These are phyloP conservation scores for Tichodroma muraria DNA, from an alignment of 2,113 vertebrate species.

Conservation along the genomic window DNA sequence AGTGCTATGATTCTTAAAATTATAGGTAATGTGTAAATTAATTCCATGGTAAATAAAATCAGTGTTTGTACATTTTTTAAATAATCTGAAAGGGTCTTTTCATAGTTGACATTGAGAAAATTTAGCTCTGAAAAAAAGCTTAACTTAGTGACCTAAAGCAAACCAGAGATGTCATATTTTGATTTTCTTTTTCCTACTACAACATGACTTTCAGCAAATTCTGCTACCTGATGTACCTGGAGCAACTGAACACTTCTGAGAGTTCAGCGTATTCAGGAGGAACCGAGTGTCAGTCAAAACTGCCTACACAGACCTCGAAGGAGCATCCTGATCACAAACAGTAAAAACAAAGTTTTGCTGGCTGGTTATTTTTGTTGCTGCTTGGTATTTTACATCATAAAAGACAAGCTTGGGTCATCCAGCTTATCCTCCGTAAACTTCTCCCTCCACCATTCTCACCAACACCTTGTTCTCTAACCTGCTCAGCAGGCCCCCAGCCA, in stretches of 20 bases:
- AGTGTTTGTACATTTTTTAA: neutral
- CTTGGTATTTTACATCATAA: neutral
- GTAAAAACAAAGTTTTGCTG: neutral
- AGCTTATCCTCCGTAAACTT: neutral
- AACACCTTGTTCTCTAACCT: neutral
- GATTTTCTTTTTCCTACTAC: neutral
- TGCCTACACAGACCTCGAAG: neutral
- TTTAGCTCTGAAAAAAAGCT: neutral
- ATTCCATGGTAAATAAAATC: constrained; percentile 36
- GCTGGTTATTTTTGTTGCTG: neutral
- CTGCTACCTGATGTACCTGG: neutral
- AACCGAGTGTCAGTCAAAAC: neutral
- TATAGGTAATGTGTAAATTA: neutral
- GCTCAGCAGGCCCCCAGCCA: neutral
- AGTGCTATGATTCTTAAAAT: constrained; percentile 2
- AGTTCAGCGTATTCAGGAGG: neutral
- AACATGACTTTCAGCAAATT: neutral
- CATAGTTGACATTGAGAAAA: neutral
- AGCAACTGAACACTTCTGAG: neutral
- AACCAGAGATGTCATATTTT: neutral
- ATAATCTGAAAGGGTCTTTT: neutral
- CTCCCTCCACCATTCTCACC: neutral
- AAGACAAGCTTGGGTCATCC: neutral
- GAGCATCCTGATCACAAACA: neutral
- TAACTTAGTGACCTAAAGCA: neutral